Conservation (phyloP, 1,140 invertebrate genomes). For the Penaeus chinensis region DNA sequence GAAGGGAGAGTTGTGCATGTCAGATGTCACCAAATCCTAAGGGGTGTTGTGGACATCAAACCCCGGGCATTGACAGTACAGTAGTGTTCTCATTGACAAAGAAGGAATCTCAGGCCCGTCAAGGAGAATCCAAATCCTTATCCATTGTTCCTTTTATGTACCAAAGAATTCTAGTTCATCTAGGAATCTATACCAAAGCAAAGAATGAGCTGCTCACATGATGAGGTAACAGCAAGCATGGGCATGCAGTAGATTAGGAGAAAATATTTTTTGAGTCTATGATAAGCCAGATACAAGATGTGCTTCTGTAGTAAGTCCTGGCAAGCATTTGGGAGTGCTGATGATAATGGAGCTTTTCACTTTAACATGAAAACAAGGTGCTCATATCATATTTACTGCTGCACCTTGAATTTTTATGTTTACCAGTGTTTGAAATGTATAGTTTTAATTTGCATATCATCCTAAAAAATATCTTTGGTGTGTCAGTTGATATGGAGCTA, state of each 20-base stretch:
- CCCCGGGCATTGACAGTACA: constrained; percentile 7
- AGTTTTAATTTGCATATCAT: constrained; percentile 54
- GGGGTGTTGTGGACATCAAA: constrained; percentile 10
- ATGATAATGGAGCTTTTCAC: constrained; percentile 44
- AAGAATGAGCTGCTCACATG: constrained; percentile 21
- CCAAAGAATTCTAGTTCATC: constrained; percentile 50
- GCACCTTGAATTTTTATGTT: constrained; percentile 52
- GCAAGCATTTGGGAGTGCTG: constrained; percentile 38
- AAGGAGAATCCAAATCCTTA: constrained; percentile 27
- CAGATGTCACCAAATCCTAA: background rate
- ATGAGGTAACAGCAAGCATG: constrained; percentile 20
- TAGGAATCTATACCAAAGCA: constrained; percentile 40
- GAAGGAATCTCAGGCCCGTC: constrained; percentile 39
- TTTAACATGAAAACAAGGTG: constrained; percentile 51
- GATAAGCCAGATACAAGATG: constrained; percentile 26
- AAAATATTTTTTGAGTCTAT: constrained; percentile 27
- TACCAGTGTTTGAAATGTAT: constrained; percentile 44
- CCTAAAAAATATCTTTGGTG: constrained; percentile 45
- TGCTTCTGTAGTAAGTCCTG: constrained; percentile 34
- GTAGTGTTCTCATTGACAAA: constrained; percentile 25
- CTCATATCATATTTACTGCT: constrained; percentile 43
- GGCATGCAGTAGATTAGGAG: constrained; percentile 22
- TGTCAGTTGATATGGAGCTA: constrained; percentile 55
- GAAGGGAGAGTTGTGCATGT: background rate
- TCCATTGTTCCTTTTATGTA: constrained; percentile 43